Evolutionary conservation across 1,140 invertebrate species (phyloP), one percentile per base, ranked within the genome.

Genomic region (Drosophila rufa): DNA sequence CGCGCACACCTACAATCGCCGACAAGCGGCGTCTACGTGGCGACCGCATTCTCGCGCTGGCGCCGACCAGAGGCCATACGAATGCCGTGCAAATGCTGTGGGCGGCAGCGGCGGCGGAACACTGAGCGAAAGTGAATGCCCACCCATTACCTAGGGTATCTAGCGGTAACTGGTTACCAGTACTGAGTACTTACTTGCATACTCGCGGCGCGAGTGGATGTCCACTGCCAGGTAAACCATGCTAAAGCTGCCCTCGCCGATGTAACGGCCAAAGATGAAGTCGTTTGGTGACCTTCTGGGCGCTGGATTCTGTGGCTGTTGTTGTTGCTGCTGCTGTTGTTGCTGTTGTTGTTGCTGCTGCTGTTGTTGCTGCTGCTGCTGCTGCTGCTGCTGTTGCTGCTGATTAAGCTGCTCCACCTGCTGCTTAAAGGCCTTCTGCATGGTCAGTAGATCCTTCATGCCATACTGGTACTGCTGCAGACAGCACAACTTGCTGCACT

Each of bases 161-260:
- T 9, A 17, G 8, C 9, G 11, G 50, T 53, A 53, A 33, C n/a
- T 53, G 27, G 19, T 36, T 40, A 36, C 25, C 36, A 68, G 36
- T 79, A 42, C 36, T 64, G 40, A 17, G 8, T 65, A 96, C 96
- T 96, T 95, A 98, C 97, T 99, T 94, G 98, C 98, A 96, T 96
- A 98, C 94, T 99, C 97, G 87, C 96, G 96, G 76, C 95, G 95
- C 25, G 96, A 96, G 85, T 97, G 96, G 53, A 99, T 96, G 93
- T 99, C 98, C 93, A 98, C 98, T 40, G 97, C 98, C 67, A 98
- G 94, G 94, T 97, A 99, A 59, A 99, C 98, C 48, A 97, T 98
- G 75, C 98, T 99, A 93, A 98, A 99, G 92, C 98, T 99, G 64
- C 98, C 98, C 94, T 99, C 98, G 68, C 98, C 98, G 80, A 99